phyloP scores from a whole-genome alignment of 2,888 invertebrate genomes.

The Epinotia nisella region DNA sequence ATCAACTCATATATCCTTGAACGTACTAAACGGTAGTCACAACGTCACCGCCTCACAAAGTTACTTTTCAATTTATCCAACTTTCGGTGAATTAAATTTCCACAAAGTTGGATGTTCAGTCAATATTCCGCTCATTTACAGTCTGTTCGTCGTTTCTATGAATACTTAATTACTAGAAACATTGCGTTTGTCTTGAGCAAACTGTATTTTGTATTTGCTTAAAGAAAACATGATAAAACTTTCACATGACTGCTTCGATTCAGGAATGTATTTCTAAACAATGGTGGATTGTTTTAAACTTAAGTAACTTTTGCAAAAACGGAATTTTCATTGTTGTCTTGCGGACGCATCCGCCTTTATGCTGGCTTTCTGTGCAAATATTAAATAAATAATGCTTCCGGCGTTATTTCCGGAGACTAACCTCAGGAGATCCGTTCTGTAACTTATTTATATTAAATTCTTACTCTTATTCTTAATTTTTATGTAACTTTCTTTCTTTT shows the following conservation, averaged over 20 bases:
- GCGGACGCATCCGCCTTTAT: neutral
- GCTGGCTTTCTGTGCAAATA: constrained; percentile 2
- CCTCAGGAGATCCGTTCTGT: neutral
- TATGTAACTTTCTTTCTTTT: too few species aligned
- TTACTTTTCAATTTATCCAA: constrained; percentile 30
- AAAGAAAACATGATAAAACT: constrained; percentile 4
- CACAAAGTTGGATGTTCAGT: constrained; percentile 19
- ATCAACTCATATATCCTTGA: neutral
- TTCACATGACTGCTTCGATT: neutral
- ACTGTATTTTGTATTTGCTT: constrained; percentile 12
- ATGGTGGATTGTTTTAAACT: neutral
- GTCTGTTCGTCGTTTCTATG: constrained; percentile 28
- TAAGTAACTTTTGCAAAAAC: neutral
- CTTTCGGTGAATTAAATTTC: constrained; percentile 27
- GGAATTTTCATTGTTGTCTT: neutral
- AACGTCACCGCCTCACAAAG: constrained; percentile 7
- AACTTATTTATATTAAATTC: neutral
- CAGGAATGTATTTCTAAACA: neutral
- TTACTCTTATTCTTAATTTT: too few species aligned
- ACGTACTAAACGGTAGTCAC: neutral
- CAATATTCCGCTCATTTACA: constrained; percentile 40
- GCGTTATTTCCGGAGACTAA: neutral
- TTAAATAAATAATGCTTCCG: constrained; percentile 4
- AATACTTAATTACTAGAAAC: constrained; percentile 39
- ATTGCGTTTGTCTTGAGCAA: constrained; percentile 24